These are phyloP conservation scores for Rotaria macrura DNA, from an alignment of 2,888 invertebrate species.

Conservation along the genomic window DNA sequence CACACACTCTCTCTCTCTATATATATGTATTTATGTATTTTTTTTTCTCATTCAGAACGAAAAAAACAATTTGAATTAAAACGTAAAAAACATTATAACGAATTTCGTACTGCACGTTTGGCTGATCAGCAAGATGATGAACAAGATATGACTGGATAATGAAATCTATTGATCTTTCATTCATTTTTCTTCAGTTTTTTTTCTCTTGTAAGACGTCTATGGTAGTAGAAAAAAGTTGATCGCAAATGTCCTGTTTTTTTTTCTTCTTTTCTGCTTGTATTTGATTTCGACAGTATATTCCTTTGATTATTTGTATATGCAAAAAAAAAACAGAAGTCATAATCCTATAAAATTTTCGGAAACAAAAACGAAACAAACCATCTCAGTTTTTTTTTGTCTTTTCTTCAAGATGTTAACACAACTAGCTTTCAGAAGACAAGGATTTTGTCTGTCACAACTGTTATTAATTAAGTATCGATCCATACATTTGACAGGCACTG, in stretches of 20 bases:
- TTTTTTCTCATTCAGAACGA: neutral
- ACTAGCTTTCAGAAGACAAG: neutral
- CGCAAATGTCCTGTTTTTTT: neutral
- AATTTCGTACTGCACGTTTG: neutral
- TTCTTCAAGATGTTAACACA: neutral
- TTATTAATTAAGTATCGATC: neutral
- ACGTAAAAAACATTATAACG: conserved; percentile 10
- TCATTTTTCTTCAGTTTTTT: neutral
- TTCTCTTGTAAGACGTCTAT: neutral
- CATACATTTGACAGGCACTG: neutral
- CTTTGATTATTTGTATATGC: conserved; percentile 8
- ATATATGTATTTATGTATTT: no score
- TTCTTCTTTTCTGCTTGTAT: neutral
- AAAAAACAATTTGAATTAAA: neutral
- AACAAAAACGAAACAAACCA: no score
- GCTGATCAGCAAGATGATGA: neutral
- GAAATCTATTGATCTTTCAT: neutral
- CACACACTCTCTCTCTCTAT: no score
- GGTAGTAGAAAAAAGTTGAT: neutral
- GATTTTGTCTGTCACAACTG: neutral
- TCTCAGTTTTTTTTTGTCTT: neutral
- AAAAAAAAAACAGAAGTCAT: neutral
- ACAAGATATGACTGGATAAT: neutral
- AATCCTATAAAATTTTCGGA: neutral
- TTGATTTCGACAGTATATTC: neutral